Base-by-base conservation (phyloP, 2,888 invertebrate species). In the Clitarchus hookeri region DNA sequence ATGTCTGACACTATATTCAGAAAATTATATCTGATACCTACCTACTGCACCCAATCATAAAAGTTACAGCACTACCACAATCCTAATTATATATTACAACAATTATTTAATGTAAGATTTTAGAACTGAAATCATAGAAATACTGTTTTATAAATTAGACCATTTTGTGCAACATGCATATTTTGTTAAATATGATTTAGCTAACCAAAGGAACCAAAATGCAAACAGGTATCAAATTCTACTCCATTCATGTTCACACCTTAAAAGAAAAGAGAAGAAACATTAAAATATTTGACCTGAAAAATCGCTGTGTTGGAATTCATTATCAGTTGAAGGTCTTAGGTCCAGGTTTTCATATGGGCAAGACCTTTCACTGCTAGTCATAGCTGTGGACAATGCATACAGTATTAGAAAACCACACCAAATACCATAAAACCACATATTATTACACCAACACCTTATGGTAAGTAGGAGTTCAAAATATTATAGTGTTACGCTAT, bases 221-320 rank as follows among this genome's bases (percentile, higher is more conserved):
- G 65, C 19, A 65, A 65, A 65, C 27, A 26, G 82, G 82, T 2
- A 44, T 23, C 13, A 82, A 82, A 19, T 82, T 27, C 44, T 44
- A 82, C 44, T 82, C 27, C 44, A 82, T 8, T 82, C 82, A 82
- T 16, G 19, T 44, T 23, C 27, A 82, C 25, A 44, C n/a, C n/a
- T n/a, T 44, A 79, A n/a, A 6, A 85, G 65, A 48, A 85, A 79
- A 80, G 25, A 48, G 48, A 77, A 84, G 27, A 85, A 85, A 36
- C 44, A 79, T 48, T 78, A 27, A 44, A 27, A 44, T 79, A n/a
- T 83, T 53, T 86, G 84, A 91, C 91, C 91, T 88, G 91, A 90
- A 88, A 91, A 89, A 84, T 91, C 91, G 88, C 84, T 79, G 84
- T 86, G 85, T 88, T 91, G 91, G 88, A 91, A 89, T 77, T 91